A percentile compares a stretch with the other conserved stretches of the same genome.
Conservation (phyloP, 2,113 vertebrate species). For the Tympanuchus pallidicinctus region DNA sequence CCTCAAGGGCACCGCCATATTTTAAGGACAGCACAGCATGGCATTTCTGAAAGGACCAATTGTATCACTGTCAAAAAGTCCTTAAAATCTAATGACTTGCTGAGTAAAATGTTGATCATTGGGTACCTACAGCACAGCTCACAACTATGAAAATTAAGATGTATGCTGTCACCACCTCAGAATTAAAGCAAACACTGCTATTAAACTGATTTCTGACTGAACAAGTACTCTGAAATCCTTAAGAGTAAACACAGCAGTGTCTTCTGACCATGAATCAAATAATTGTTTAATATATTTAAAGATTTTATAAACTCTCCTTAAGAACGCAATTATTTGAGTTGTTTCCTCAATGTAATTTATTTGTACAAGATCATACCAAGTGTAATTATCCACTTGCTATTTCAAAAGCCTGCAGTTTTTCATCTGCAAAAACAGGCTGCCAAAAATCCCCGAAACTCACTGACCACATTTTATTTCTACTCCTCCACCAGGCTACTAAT, state of each 20-base stretch:
- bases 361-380: neutral
- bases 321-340: neutral
- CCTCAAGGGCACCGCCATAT: constrained; percentile 41
- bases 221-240: neutral
- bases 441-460: neutral
- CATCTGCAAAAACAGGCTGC: neutral
- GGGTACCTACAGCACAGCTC: neutral
- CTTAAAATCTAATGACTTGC: constrained; percentile 62
- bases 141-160: neutral
- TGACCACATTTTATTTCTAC: neutral
- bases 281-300: neutral
- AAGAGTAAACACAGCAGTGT: neutral
- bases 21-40: neutral
- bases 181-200: neutral
- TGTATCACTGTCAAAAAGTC: constrained; percentile 61
- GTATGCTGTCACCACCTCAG: neutral
- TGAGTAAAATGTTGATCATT: constrained; percentile 18
- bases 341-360: neutral
- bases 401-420: neutral
- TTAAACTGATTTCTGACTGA: neutral
- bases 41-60: constrained; percentile 51
- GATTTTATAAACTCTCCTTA: neutral
- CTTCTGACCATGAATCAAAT: neutral
- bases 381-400: neutral
- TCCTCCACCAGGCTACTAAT: neutral